These are phyloP conservation scores for Clamator glandarius DNA, from an alignment of 2,797 vertebrate genomes.

Conservation along the genomic window DNA sequence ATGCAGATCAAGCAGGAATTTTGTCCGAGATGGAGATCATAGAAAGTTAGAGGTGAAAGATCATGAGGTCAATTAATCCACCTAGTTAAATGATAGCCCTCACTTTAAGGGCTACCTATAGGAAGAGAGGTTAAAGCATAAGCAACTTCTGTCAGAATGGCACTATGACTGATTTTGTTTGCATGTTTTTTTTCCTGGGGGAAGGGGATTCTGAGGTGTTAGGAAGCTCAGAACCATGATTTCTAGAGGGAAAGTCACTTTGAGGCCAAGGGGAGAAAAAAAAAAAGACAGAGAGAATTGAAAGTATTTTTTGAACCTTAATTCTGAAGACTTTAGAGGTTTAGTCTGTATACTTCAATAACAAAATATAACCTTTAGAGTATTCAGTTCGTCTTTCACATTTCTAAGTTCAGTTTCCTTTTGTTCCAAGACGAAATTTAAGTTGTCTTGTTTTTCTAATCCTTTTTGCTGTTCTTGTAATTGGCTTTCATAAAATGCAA, in stretches of 20 bases:
- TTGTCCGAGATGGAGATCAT: not conserved
- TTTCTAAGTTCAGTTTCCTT: conserved; percentile 84
- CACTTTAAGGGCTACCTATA: not conserved
- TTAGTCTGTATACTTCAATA: conserved; percentile 70
- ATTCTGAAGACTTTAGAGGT: conserved; percentile 61
- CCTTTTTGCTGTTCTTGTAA: conserved; percentile 56
- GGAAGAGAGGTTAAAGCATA: not conserved
- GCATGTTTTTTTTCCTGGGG: not conserved
- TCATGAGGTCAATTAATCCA: not conserved
- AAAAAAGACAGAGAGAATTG: conserved; percentile 6
- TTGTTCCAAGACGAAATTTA: conserved; percentile 80
- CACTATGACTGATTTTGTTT: not conserved
- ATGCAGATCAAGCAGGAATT: not conserved
- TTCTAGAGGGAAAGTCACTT: conserved; percentile 41
- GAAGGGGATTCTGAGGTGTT: not conserved
- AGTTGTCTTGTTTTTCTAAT: conserved; percentile 70
- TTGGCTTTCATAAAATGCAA: conserved; percentile 74
- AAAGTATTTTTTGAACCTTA: conserved; percentile 69
- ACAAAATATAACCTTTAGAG: conserved; percentile 86
- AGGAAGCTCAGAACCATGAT: not conserved
- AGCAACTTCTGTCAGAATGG: not conserved
- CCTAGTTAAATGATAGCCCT: not conserved
- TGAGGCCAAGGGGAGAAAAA: not conserved
- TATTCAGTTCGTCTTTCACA: conserved; percentile 80
- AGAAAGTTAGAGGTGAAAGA: conserved; percentile 12